Evolutionary conservation across 2,797 vertebrate genomes (phyloP).

Genomic region (Oophaga sylvatica): DNA sequence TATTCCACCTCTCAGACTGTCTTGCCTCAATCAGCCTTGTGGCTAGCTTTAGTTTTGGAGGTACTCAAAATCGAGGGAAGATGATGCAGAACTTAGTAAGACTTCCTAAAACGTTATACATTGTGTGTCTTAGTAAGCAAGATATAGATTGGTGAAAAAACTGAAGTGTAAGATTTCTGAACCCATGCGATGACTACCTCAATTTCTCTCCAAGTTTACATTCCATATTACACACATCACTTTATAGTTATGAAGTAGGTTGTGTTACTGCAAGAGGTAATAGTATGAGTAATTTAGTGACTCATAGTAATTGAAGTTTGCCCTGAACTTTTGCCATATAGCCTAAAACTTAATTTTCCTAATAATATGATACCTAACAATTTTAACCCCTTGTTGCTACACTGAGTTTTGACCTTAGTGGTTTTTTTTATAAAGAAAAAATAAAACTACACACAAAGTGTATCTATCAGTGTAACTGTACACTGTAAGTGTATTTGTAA

Average conservation of each 20-base stretch:
- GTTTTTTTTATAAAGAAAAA: no score
- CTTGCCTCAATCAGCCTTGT: not conserved
- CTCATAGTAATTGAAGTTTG: conserved; percentile 15
- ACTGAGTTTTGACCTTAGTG: no score
- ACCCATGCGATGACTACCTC: not conserved
- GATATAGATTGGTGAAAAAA: not conserved
- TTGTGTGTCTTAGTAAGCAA: not conserved
- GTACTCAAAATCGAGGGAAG: not conserved
- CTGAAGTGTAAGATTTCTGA: not conserved
- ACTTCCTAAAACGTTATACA: not conserved
- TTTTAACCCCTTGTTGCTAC: no score
- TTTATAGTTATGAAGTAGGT: not conserved
- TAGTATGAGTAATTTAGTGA: conserved; percentile 41
- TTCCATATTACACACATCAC: conserved; percentile 47
- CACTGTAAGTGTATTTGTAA: no score
- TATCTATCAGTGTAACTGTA: no score
- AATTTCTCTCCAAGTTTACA: conserved; percentile 16
- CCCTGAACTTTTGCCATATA: not conserved
- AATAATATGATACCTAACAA: not conserved
- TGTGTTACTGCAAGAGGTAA: not conserved
- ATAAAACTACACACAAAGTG: no score
- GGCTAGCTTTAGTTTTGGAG: not conserved
- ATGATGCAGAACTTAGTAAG: not conserved
- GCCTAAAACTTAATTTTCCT: not conserved
- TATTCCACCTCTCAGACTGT: not conserved